Conservation (phyloP, 2,113 vertebrate species). For the Anas platyrhynchos region DNA sequence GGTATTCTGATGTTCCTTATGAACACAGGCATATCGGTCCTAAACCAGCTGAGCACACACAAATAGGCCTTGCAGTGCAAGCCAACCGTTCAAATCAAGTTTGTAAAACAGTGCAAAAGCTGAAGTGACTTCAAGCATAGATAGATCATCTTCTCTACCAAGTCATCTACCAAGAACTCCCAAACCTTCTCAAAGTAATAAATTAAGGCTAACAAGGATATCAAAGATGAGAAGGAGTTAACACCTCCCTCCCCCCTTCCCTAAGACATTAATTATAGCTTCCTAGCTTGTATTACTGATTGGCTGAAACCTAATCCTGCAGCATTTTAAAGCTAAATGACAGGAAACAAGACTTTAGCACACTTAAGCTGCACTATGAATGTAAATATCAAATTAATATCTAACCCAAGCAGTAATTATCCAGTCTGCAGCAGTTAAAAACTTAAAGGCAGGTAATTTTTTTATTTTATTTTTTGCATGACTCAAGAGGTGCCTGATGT, state of each 20-base stretch:
- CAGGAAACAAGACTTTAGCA: constrained; percentile 16
- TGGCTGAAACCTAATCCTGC: constrained; percentile 55
- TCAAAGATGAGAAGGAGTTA: constrained; percentile 34
- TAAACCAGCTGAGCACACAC: neutral
- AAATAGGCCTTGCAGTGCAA: neutral
- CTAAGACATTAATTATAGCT: constrained; percentile 58
- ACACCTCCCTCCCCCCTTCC: neutral
- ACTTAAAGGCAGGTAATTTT: neutral
- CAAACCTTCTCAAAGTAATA: constrained; percentile 14
- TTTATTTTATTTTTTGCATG: neutral
- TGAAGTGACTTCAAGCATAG: neutral
- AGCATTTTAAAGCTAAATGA: constrained; percentile 49
- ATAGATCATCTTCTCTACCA: neutral
- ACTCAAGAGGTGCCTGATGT: neutral
- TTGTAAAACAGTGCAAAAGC: neutral
- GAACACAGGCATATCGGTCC: neutral
- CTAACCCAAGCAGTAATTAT: neutral
- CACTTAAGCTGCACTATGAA: neutral
- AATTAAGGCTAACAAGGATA: neutral
- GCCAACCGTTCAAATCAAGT: neutral
- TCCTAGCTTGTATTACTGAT: constrained; percentile 45
- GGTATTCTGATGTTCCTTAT: neutral
- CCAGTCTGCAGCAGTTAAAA: neutral
- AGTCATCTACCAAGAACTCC: neutral
- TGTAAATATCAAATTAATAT: neutral